phyloP scores from a whole-genome alignment of 2,113 vertebrate genomes.

The Danio rerio region DNA sequence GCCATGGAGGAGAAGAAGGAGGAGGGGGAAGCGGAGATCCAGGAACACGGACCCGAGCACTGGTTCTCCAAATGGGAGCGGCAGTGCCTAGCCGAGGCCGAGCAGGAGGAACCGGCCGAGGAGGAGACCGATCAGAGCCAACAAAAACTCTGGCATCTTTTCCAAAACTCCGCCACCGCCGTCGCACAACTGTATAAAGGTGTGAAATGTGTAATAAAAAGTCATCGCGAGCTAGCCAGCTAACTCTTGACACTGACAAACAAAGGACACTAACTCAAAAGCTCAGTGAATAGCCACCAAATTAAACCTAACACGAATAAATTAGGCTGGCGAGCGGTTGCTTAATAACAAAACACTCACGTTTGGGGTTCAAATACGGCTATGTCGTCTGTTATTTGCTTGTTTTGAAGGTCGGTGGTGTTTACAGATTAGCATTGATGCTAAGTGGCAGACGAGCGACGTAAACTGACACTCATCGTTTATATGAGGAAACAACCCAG shows the following conservation, averaged over 20 bases:
- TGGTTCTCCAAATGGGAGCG: conserved; percentile 98
- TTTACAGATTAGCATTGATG: conserved; percentile 33
- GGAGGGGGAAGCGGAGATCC: conserved; percentile 92
- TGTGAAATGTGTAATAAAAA: conserved; percentile 53
- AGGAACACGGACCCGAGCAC: conserved; percentile 95
- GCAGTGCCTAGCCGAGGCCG: conserved; percentile 92
- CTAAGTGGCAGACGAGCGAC: conserved; percentile 1
- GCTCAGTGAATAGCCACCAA: no score
- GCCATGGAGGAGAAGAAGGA: conserved; percentile 91
- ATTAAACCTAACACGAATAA: neutral
- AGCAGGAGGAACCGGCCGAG: conserved; percentile 84
- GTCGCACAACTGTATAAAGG: conserved; percentile 98
- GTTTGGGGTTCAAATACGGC: accelerated
- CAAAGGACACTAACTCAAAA: conserved; percentile 45
- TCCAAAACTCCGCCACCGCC: conserved; percentile 92
- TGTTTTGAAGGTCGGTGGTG: conserved; percentile 43
- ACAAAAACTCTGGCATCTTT: conserved; percentile 95
- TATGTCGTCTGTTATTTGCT: neutral
- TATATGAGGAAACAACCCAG: neutral
- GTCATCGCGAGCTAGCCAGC: conserved; percentile 23
- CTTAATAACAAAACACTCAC: neutral
- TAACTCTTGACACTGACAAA: conserved; percentile 17
- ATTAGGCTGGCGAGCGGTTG: neutral
- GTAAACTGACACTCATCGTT: conserved; percentile 1
- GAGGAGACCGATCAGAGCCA: conserved; percentile 89